Percentiles rank a stretch among this genome's conserved stretches.
These are phyloP conservation scores for Anhinga anhinga DNA, from an alignment of 2,113 vertebrate species.

Conservation along the genomic window DNA sequence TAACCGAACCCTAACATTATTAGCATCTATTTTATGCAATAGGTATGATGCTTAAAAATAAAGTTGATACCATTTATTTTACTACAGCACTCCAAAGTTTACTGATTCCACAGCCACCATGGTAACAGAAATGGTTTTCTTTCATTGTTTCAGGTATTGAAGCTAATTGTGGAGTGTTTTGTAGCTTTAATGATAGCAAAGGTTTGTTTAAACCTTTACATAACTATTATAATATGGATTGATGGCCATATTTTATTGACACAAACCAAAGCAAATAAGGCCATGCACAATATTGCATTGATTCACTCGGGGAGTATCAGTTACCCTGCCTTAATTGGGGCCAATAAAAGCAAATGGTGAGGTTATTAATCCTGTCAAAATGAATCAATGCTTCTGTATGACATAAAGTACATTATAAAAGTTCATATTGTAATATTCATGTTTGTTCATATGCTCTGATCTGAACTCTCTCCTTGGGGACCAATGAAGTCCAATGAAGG, in stretches of 20 bases:
- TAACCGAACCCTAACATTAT: neutral
- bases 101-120: neutral
- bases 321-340: neutral
- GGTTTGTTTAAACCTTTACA: neutral
- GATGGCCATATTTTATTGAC: neutral
- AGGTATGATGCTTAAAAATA: neutral
- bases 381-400: neutral
- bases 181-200: neutral
- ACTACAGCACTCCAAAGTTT: neutral
- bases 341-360: neutral
- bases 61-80: neutral
- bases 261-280: neutral
- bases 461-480: neutral
- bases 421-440: neutral
- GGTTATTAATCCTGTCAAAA: constrained; percentile 15
- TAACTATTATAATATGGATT: neutral
- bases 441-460: neutral
- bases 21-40: neutral
- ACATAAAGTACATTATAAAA: neutral
- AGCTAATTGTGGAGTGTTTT: neutral
- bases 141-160: neutral
- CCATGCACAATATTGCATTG: neutral
- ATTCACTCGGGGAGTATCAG: neutral
- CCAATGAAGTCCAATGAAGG: neutral
- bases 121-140: neutral